phyloP scores from a whole-genome alignment of 2,113 vertebrate genomes.

The Serilophus lunatus region DNA sequence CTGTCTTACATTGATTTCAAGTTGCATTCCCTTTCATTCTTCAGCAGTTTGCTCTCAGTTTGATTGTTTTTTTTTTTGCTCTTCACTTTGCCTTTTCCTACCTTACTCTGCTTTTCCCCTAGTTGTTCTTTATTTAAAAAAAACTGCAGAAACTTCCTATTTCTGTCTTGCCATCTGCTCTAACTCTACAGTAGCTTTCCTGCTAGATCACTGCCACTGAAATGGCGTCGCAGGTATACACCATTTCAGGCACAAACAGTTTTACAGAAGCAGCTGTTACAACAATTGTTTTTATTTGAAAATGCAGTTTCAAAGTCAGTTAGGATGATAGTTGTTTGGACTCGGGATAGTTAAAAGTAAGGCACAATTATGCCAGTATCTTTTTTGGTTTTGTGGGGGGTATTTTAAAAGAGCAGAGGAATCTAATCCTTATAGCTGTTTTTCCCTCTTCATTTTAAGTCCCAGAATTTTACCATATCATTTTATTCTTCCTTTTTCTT shows the following conservation, averaged over 20 bases:
- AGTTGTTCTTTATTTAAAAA: neutral
- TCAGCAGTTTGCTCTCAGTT: neutral
- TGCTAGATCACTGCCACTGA: neutral
- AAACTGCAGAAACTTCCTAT: neutral
- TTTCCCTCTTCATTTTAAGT: neutral
- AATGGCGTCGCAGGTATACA: neutral
- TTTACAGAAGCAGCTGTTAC: conserved; percentile 14
- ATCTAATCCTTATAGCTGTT: neutral
- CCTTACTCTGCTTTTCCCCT: neutral
- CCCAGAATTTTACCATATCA: neutral
- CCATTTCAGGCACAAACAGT: neutral
- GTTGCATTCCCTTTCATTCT: neutral
- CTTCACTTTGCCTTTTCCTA: neutral
- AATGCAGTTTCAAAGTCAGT: neutral
- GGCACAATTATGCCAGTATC: neutral
- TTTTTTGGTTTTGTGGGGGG: neutral
- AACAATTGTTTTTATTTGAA: neutral
- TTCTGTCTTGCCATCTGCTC: conserved; percentile 41
- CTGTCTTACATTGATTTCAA: neutral
- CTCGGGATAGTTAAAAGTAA: neutral
- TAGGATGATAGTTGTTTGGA: neutral
- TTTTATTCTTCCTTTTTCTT: neutral
- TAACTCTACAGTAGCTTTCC: neutral
- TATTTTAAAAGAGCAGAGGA: neutral
- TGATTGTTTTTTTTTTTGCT: neutral